Percentiles rank a stretch among this genome's conserved stretches.
These are phyloP conservation scores for Miltochrista miniata DNA, from an alignment of 2,888 invertebrate genomes.

Conservation along the genomic window DNA sequence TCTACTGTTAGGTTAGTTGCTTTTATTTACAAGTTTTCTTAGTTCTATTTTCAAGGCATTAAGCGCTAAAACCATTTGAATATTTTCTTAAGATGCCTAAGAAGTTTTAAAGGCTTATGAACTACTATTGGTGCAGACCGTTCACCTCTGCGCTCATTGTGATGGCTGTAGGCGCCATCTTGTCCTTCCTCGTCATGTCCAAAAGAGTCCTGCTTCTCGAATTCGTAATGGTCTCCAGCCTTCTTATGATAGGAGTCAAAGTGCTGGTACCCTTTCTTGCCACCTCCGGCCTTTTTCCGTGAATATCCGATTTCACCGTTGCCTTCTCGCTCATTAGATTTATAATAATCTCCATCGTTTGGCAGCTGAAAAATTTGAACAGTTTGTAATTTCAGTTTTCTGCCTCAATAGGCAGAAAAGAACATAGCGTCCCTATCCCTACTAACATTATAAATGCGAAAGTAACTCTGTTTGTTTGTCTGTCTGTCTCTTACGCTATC, in stretches of 20 bases:
- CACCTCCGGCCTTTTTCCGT: constrained; percentile 85
- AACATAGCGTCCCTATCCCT: too few species aligned
- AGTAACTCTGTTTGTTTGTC: too few species aligned
- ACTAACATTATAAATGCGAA: too few species aligned
- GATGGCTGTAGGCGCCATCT: constrained; percentile 71
- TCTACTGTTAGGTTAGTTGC: too few species aligned
- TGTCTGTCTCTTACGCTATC: too few species aligned
- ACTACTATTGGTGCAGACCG: constrained; percentile 44
- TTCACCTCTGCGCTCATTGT: constrained; percentile 67
- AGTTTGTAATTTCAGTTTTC: too few species aligned
- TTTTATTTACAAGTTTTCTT: too few species aligned
- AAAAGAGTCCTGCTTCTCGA: constrained; percentile 86
- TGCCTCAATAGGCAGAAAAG: too few species aligned
- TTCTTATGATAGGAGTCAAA: constrained; percentile 89
- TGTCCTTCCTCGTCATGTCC: constrained; percentile 82
- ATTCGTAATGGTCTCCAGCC: constrained; percentile 88
- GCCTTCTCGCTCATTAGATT: constrained; percentile 84
- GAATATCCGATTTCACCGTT: constrained; percentile 87
- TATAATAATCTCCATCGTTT: constrained; percentile 78
- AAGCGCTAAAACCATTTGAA: too few species aligned
- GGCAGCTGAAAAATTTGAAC: background rate
- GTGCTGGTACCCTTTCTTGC: constrained; percentile 88
- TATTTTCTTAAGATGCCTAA: constrained; percentile 28
- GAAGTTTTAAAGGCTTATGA: constrained; percentile 55
- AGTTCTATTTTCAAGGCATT: too few species aligned